Base-by-base conservation (phyloP, 2,888 invertebrate species). In the Stramonita haemastoma region DNA sequence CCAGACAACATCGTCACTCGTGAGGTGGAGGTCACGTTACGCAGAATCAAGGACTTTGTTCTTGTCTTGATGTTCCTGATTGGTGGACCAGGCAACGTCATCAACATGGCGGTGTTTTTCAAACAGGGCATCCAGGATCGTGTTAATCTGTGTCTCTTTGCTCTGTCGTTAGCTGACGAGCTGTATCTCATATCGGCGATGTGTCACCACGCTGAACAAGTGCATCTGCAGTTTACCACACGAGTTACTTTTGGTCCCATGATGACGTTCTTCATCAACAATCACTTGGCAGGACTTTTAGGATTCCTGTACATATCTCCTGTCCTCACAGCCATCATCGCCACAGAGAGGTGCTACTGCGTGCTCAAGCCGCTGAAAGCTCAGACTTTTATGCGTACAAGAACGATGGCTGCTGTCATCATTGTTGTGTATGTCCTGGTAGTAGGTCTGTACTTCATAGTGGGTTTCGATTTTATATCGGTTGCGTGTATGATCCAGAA, bases 91-190 rank as follows among this genome's bases (percentile, higher is more conserved):
- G 83, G 32, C 15, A 83, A 83, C 46, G 46, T 83, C 83, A 83
- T 83, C 83, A 83, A 83, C 83, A 36, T 83, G 83, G 83, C 83
- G 83, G 83, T 83, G 83, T 83, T 83, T 46, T 83, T 46, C 46
- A 83, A 83, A 4, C 83, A 83, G 46, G 83, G 83, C 26, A 17
- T 83, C 34, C 46, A 83, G 46, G 83, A 83, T 46, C 83, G 83
- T 46, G 83, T 83, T 46, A 83, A 83, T 26, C 83, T 83, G 83
- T 83, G 83, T 83, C 83, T 83, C 32, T 83, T 83, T 46, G 81
- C 81, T 34, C 26, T 83, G 81, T 83, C 81, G 17, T 46, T 83
- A 19, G 81, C 83, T 26, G 83, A 83, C 46, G 36, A 46, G 4
- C 46, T 83, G 46, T 83, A 46, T 26, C 26, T 83, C 8, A 46